Evolutionary conservation across 1,140 invertebrate genomes (phyloP).

Genomic region (Pachypeltis micranthus): DNA sequence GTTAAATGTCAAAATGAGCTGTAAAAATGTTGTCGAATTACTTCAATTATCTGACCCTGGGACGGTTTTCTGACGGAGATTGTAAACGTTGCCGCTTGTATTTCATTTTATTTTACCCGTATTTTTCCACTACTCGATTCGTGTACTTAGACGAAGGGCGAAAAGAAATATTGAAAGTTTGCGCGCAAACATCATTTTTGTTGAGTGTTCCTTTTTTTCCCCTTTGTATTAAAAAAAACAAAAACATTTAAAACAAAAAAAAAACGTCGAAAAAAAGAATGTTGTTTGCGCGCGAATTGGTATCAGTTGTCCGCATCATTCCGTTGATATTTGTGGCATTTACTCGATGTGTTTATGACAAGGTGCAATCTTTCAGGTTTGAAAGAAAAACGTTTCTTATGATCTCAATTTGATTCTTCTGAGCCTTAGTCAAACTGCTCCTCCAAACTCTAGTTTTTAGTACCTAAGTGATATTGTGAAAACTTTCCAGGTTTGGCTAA

Average conservation of each 20-base stretch:
- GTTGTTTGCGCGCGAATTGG: conserved; percentile 12
- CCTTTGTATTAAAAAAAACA: conserved; percentile 14
- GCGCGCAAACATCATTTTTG: conserved; percentile 16
- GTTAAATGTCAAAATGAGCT: too few relatives aligned
- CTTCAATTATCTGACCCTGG: not conserved
- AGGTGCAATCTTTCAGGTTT: conserved; percentile 18
- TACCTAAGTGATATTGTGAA: conserved; percentile 21
- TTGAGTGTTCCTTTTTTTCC: conserved; percentile 16
- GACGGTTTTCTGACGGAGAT: not conserved
- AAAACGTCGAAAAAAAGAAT: conserved; percentile 7
- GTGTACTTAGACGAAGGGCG: not conserved
- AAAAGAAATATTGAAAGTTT: not conserved
- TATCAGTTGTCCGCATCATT: conserved; percentile 14
- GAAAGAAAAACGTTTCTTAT: conserved; percentile 12
- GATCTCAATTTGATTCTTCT: conserved; percentile 16
- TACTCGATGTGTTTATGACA: conserved; percentile 7
- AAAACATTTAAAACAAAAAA: not conserved
- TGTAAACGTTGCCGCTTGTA: not conserved
- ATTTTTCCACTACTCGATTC: not conserved
- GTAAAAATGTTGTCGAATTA: too few relatives aligned
- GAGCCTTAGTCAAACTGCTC: conserved; percentile 14
- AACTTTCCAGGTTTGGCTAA: conserved; percentile 18
- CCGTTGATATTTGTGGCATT: conserved; percentile 17
- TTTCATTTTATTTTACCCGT: not conserved
- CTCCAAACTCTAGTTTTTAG: conserved; percentile 18